phyloP scores from a whole-genome alignment of 2,888 invertebrate genomes.

The Lottia scabra region DNA sequence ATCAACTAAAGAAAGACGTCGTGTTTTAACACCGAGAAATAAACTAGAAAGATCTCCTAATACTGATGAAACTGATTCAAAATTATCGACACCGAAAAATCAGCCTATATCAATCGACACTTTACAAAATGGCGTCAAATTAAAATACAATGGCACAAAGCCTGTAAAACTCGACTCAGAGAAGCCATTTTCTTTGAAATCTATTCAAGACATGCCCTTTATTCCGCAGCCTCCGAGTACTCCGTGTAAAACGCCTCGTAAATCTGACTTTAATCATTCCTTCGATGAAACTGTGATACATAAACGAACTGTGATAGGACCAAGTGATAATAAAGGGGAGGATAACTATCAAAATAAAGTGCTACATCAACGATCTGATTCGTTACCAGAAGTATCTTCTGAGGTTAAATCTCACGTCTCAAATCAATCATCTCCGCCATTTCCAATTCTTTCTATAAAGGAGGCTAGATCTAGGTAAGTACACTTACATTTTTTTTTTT shows the following conservation, averaged over 20 bases:
- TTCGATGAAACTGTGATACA: too few species aligned
- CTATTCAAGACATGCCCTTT: slow-evolving; percentile 52
- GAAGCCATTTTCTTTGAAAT: slow-evolving; percentile 43
- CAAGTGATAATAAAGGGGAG: too few species aligned
- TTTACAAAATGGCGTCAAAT: neutral
- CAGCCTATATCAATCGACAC: neutral
- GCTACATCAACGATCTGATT: neutral
- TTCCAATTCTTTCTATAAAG: slow-evolving; percentile 50
- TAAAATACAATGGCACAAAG: slow-evolving; percentile 37
- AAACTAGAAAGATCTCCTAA: neutral
- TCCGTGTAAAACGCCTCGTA: slow-evolving; percentile 23
- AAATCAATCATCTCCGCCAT: slow-evolving; percentile 38
- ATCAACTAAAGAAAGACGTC: neutral
- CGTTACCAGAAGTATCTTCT: neutral
- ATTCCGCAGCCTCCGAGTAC: slow-evolving; percentile 56
- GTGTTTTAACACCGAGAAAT: neutral
- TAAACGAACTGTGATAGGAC: too few species aligned
- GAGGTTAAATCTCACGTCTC: slow-evolving; percentile 45
- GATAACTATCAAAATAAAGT: too few species aligned
- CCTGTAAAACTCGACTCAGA: slow-evolving; percentile 52
- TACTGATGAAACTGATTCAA: neutral
- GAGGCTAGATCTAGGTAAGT: slow-evolving; percentile 57
- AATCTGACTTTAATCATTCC: too few species aligned
- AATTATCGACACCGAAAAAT: neutral
- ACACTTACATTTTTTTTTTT: neutral